Conservation (phyloP, 2,888 invertebrate genomes). For the Petrolisthes cinctipes region DNA sequence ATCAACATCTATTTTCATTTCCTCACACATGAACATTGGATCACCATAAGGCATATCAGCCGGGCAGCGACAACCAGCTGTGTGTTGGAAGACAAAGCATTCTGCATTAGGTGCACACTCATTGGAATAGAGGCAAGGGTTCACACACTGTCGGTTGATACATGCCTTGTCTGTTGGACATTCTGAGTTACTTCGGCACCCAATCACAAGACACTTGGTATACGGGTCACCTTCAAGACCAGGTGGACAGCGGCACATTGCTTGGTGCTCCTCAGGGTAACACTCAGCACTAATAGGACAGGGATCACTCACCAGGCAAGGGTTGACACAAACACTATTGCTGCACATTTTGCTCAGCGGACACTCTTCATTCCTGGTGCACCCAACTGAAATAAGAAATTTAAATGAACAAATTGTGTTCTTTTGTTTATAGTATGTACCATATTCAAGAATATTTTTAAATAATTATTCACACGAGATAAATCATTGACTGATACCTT, state of each 20-base stretch:
- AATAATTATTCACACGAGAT: neutral
- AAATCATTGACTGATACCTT: constrained; percentile 46
- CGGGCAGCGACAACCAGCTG: constrained; percentile 87
- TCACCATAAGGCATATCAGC: constrained; percentile 85
- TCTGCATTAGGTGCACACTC: constrained; percentile 86
- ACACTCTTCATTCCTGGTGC: constrained; percentile 76
- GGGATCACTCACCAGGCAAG: constrained; percentile 83
- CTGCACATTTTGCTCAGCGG: constrained; percentile 81
- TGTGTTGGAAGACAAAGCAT: constrained; percentile 85
- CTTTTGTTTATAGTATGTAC: neutral
- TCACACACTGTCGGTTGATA: constrained; percentile 83
- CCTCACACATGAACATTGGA: constrained; percentile 83
- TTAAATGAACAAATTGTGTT: neutral
- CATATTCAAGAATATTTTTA: neutral
- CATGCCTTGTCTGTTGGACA: constrained; percentile 80
- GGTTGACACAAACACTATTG: constrained; percentile 83
- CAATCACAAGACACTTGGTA: constrained; percentile 80
- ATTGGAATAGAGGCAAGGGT: constrained; percentile 79
- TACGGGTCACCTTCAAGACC: constrained; percentile 81
- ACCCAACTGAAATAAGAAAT: constrained; percentile 70
- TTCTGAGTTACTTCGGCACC: constrained; percentile 77
- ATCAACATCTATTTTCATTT: constrained; percentile 76
- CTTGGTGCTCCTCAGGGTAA: constrained; percentile 82
- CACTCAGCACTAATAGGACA: constrained; percentile 89
- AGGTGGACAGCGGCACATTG: constrained; percentile 82